These are phyloP conservation scores for Riparia riparia DNA, from an alignment of 2,113 vertebrate genomes.

Conservation along the genomic window DNA sequence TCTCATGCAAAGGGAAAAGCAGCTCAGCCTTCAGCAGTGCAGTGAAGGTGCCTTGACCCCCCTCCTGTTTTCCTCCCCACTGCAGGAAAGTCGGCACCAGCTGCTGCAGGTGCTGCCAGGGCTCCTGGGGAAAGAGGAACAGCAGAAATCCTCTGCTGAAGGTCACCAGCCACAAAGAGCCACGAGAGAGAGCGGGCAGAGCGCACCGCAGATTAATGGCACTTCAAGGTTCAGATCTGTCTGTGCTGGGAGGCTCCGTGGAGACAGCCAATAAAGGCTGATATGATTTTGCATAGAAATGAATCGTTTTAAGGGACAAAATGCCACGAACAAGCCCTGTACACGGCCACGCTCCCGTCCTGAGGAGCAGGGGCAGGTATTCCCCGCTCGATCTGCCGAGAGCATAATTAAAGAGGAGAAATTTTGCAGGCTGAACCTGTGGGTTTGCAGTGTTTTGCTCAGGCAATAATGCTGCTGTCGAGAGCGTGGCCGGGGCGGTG, in stretches of 20 bases:
- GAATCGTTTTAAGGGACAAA: not conserved
- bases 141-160: conserved; percentile 25
- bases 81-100: not conserved
- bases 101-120: conserved; percentile 6
- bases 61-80: not conserved
- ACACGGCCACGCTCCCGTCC: not conserved
- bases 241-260: conserved; percentile 3
- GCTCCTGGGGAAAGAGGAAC: not conserved
- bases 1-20: not conserved
- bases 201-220: conserved; percentile 20
- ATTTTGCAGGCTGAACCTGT: not conserved
- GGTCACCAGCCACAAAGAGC: conserved; percentile 22
- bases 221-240: conserved; percentile 15
- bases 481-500: fast-evolving
- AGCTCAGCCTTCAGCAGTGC: not conserved
- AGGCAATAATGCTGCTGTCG: not conserved
- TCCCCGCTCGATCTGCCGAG: not conserved
- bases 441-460: not conserved
- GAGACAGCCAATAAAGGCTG: not conserved
- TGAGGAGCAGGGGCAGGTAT: not conserved
- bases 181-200: not conserved
- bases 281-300: conserved; percentile 39
- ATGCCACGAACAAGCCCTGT: not conserved
- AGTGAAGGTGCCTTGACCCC: not conserved
- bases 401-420: not conserved